Evolutionary conservation across 1,140 invertebrate genomes (phyloP).

Genomic region (Lasioglossum albipes): DNA sequence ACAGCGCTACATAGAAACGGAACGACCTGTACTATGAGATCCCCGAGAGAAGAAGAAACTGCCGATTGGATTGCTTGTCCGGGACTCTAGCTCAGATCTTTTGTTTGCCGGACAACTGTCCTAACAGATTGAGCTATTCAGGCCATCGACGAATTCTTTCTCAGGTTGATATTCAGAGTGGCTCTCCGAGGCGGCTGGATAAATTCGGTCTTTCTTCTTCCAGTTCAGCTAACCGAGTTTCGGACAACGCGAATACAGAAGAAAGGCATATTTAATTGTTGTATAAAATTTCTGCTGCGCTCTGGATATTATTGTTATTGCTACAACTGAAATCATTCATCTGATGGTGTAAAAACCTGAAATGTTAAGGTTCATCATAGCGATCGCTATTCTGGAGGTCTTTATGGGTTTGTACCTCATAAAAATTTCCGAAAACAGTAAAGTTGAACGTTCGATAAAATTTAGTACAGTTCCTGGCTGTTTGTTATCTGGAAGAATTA

Average conservation of each 20-base stretch:
- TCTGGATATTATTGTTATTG: too few relatives aligned
- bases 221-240: background rate
- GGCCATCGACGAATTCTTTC: conserved; percentile 5
- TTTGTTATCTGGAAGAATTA: too few relatives aligned
- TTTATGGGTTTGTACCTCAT: too few relatives aligned
- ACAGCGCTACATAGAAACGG: background rate
- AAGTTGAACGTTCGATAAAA: too few relatives aligned
- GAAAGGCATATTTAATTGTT: background rate
- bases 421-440: too few relatives aligned
- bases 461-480: too few relatives aligned
- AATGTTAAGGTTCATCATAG: too few relatives aligned
- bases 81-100: background rate
- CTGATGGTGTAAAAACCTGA: too few relatives aligned
- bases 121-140: conserved; percentile 12
- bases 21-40: background rate
- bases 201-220: background rate
- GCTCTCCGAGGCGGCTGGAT: background rate
- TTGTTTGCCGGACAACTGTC: conserved; percentile 15
- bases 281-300: background rate
- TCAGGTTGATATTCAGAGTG: background rate
- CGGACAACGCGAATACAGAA: background rate
- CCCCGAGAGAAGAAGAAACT: background rate
- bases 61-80: background rate
- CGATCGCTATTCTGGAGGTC: too few relatives aligned
- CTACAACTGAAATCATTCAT: too few relatives aligned